Conservation (phyloP, 2,797 vertebrate genomes). For the Pelobates cultripes region DNA sequence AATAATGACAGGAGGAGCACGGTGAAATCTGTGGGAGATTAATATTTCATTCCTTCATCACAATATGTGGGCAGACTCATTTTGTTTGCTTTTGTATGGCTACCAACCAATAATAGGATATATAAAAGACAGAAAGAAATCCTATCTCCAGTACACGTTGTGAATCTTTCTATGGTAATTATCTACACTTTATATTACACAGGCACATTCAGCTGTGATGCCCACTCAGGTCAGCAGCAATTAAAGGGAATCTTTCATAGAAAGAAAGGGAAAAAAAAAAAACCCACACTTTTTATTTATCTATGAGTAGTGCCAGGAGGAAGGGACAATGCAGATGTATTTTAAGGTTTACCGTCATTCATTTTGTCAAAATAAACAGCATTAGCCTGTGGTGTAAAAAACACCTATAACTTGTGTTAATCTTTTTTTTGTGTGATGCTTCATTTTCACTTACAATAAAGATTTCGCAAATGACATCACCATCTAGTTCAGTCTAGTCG, state of each 20-base stretch:
- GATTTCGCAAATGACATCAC: too few species aligned
- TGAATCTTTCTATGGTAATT: neutral
- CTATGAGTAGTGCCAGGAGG: too few species aligned
- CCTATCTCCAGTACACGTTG: neutral
- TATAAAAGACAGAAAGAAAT: neutral
- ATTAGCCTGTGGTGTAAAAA: too few species aligned
- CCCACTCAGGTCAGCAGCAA: slow-evolving; percentile 4
- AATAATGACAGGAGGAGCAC: slow-evolving; percentile 4
- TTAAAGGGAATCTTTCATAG: neutral
- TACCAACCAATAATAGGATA: neutral
- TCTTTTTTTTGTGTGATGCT: too few species aligned
- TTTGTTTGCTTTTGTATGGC: slow-evolving; percentile 1
- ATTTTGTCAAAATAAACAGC: too few species aligned
- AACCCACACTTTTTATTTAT: too few species aligned
- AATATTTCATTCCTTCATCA: neutral
- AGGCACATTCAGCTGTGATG: neutral
- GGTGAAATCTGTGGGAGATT: neutral
- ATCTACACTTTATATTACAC: neutral
- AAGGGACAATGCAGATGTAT: too few species aligned
- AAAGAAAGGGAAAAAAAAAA: neutral
- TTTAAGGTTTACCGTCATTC: too few species aligned
- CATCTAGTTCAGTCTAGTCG: too few species aligned
- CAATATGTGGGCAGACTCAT: neutral
- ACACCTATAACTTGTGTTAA: too few species aligned
- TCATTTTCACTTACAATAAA: too few species aligned